Conservation (phyloP, 1,140 invertebrate genomes). For the Lepidurus packardi region DNA sequence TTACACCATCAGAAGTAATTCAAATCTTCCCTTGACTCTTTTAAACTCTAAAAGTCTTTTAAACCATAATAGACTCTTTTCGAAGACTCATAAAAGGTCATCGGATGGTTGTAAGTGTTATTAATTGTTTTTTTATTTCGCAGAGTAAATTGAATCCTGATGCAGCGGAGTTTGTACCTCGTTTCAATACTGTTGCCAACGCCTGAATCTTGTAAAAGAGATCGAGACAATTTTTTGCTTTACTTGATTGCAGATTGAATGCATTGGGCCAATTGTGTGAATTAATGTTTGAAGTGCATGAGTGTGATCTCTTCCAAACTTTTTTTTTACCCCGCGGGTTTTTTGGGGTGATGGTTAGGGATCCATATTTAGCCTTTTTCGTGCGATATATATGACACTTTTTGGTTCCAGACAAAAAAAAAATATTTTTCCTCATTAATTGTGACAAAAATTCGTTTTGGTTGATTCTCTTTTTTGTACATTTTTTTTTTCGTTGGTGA, state of each 20-base stretch:
- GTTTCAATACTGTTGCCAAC: slow-evolving; percentile 27
- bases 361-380: neutral
- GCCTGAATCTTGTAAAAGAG: neutral
- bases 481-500: neutral
- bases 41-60: too few relatives aligned
- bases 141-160: slow-evolving; percentile 68
- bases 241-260: neutral
- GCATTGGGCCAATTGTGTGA: neutral
- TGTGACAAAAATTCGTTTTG: too few relatives aligned
- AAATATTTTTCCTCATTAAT: too few relatives aligned
- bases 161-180: slow-evolving; percentile 68
- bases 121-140: slow-evolving; percentile 39
- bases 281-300: neutral
- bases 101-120: neutral
- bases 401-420: too few relatives aligned
- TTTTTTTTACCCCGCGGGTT: neutral
- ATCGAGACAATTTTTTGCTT: neutral
- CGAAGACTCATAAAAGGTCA: neutral
- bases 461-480: neutral
- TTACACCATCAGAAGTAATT: neutral
- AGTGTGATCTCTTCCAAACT: neutral
- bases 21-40: neutral
- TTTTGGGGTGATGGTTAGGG: neutral
- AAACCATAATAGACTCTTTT: too few relatives aligned
- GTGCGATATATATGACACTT: too few relatives aligned